Evolutionary conservation across 2,113 vertebrate species (phyloP).

Genomic region (Nyctibius bracteatus): DNA sequence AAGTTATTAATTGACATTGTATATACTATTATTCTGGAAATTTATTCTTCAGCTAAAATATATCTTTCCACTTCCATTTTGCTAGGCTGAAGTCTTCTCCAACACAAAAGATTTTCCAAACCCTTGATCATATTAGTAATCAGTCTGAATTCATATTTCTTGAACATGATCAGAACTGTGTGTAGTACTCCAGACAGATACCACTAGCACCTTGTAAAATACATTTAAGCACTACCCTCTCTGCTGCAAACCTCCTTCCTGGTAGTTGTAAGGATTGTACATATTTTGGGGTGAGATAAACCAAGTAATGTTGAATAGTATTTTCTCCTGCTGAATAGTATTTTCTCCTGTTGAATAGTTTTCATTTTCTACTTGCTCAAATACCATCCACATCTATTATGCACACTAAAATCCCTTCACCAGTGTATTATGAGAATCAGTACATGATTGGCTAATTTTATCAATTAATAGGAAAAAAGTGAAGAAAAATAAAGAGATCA

Average conservation of each 20-base stretch:
- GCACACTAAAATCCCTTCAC: not conserved
- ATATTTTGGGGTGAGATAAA: not conserved
- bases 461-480: not conserved
- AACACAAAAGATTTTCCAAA: not conserved
- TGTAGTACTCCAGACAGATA: not conserved
- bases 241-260: not conserved
- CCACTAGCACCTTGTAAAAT: not conserved
- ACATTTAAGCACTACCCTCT: not conserved
- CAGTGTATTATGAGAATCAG: not conserved
- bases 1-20: not conserved
- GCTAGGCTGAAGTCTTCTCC: not conserved
- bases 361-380: not conserved
- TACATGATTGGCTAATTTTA: not conserved
- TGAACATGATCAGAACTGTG: not conserved
- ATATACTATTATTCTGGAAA: not conserved
- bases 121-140: not conserved
- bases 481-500: not conserved
- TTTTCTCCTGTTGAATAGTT: not conserved
- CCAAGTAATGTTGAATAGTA: not conserved
- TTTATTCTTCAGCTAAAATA: not conserved
- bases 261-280: not conserved
- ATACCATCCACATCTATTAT: not conserved
- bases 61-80: not conserved
- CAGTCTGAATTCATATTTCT: not conserved
- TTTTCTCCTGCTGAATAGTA: not conserved